These are phyloP conservation scores for Anarrhichthys ocellatus DNA, from an alignment of 2,113 vertebrate genomes.

Conservation along the genomic window DNA sequence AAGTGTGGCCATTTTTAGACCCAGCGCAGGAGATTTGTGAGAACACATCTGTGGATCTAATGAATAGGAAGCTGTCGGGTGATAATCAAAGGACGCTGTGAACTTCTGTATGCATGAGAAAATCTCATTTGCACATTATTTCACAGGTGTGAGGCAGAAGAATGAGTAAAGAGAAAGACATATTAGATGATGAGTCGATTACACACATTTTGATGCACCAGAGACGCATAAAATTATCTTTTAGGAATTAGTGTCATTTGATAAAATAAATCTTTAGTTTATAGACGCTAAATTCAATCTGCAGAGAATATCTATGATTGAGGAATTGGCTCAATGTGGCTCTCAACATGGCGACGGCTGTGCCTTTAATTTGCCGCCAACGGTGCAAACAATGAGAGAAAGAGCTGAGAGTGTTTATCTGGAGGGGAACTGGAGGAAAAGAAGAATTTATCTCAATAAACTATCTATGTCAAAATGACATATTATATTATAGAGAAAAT, in stretches of 20 bases:
- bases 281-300: not conserved
- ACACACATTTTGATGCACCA: not conserved
- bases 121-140: not conserved
- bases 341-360: not conserved
- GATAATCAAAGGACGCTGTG: not conserved
- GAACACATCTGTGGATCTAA: not conserved
- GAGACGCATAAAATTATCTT: not conserved
- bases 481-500: not conserved
- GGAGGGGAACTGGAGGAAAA: too few relatives aligned
- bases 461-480: slow-evolving; percentile 7
- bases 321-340: too few relatives aligned
- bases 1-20: not conserved
- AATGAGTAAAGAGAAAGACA: not conserved
- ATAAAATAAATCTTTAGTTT: not conserved
- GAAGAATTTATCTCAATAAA: too few relatives aligned
- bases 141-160: not conserved
- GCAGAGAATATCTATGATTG: not conserved
- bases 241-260: not conserved
- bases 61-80: slow-evolving; percentile 3
- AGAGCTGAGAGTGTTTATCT: too few relatives aligned
- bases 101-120: not conserved
- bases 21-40: not conserved
- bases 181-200: not conserved
- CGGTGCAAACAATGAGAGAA: too few relatives aligned
- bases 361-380: not conserved